These are phyloP conservation scores for Rhopalosiphum padi DNA, from an alignment of 1,140 invertebrate genomes.

Conservation along the genomic window DNA sequence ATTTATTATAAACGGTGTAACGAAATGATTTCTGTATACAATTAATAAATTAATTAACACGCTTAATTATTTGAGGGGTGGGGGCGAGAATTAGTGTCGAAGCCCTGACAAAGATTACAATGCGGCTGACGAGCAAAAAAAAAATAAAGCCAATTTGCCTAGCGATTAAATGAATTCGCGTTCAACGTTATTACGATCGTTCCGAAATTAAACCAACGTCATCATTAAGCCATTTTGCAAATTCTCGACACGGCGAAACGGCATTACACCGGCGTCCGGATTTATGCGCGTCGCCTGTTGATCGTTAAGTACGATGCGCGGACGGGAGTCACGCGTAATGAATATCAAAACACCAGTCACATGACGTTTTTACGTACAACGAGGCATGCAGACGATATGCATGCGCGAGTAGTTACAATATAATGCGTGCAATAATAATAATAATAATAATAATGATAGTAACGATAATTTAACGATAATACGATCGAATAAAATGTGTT, in stretches of 20 bases:
- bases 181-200: not conserved
- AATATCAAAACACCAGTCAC: conserved; percentile 38
- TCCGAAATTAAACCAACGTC: conserved; percentile 25
- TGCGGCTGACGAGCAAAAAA: not conserved
- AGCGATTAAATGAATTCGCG: not conserved
- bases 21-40: not conserved
- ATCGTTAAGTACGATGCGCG: conserved; percentile 22
- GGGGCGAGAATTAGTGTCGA: not conserved
- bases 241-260: conserved; percentile 24
- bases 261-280: conserved; percentile 28
- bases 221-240: not conserved
- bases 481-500: too few relatives aligned
- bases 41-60: not conserved
- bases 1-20: not conserved
- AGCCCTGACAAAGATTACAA: not conserved
- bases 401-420: too few relatives aligned
- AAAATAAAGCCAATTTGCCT: not conserved
- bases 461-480: too few relatives aligned
- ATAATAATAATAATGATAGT: too few relatives aligned
- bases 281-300: conserved; percentile 22
- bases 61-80: not conserved
- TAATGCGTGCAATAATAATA: too few relatives aligned
- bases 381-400: not conserved
- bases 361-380: not conserved
- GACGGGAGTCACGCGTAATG: not conserved